Base-by-base conservation (phyloP, 2,888 invertebrate species). In the Lissocephala sabroskyi region DNA sequence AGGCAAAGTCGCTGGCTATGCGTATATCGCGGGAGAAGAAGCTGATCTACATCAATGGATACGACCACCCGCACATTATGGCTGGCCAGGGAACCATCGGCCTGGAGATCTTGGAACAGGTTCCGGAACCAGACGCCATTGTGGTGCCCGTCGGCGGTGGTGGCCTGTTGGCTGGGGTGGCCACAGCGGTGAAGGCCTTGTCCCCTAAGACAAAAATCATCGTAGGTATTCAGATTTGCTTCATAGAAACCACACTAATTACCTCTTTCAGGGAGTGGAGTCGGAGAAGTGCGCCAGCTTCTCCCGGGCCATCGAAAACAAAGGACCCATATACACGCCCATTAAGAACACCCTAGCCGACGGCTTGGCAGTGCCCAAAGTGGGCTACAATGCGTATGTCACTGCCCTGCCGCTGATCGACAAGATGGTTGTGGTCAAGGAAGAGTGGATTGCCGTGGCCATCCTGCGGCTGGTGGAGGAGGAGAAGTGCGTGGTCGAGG, bases 21-120 rank as follows among this genome's bases (percentile, higher is more conserved):
- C 87, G 86, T 59, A 84, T 95, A 56, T 90, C 92, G 0, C 89
- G 90, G 73, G 91, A 94, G 51, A 86, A 87, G 49, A 88, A 88
- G 1, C 86, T 92, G 45, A 88, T 90, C 16, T 97, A 97, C 75
- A 92, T 98, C 28, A 97, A 97, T 84, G 96, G 96, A 1, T 97
- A 97, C 79, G 97, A 98, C 83, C 96, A 97, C 83, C 97, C 97
- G 1, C 91, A 96, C 81, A 95, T 97, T 56, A 92, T 97, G 87
- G 95, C 97, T 0, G 97, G 97, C 0, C 97, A 97, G 83, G 97
- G 97, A 7, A 97, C 97, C 0, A 89, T 96, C 77, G 97, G 96
- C 0, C 85, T 98, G 67, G 97, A 97, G 86, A 96, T 97, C 51
- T 83, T 95, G 17, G 96, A 97, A 75, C 95, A 97, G 83, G 93